Evolutionary conservation across 2,113 vertebrate species (phyloP).

Genomic region (Myrmophylax atrothorax): DNA sequence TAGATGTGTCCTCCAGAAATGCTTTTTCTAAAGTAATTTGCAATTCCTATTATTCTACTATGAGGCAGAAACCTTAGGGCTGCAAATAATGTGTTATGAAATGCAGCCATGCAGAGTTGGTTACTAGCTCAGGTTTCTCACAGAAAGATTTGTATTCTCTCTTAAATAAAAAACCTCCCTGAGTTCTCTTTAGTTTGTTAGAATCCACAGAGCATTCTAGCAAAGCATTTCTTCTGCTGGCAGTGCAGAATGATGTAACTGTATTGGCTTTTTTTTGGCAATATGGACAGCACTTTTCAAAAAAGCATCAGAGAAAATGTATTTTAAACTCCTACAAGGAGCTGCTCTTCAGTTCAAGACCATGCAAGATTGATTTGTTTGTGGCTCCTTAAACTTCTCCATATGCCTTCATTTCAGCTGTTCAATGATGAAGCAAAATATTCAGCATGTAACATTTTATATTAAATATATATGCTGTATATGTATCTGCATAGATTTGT

Average conservation of each 20-base stretch:
- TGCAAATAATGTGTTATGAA: neutral
- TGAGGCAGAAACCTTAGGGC: neutral
- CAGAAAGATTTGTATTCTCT: neutral
- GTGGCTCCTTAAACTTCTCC: neutral
- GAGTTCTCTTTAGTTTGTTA: neutral
- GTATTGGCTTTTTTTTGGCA: neutral
- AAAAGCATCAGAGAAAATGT: neutral
- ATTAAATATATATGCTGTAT: neutral
- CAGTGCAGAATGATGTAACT: fast-evolving
- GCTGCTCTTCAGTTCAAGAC: neutral
- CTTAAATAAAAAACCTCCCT: neutral
- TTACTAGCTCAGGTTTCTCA: neutral
- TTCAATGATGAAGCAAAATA: neutral
- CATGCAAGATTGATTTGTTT: neutral
- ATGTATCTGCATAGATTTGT: neutral
- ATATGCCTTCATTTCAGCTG: neutral
- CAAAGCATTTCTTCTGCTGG: neutral
- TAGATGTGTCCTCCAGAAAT: neutral
- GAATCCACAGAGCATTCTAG: neutral
- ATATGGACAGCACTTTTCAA: neutral
- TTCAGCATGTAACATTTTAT: neutral
- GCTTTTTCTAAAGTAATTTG: neutral
- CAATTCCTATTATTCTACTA: neutral
- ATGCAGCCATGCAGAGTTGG: neutral
- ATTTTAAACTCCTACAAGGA: neutral